Base-by-base conservation (phyloP, 2,888 invertebrate genomes). In the Agrilus biguttatus region DNA sequence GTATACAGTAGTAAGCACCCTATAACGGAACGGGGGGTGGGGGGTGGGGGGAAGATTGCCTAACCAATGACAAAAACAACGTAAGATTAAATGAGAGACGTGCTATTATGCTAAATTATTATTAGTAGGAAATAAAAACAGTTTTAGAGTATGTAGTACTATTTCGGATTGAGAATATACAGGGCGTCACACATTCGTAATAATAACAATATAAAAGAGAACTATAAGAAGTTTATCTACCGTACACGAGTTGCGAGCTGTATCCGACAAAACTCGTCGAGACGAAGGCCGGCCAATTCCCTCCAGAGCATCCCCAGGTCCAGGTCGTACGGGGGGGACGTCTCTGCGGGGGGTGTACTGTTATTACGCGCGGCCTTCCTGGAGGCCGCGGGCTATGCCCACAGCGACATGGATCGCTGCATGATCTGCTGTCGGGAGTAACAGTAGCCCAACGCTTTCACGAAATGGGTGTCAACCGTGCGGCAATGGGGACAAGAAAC, bases 401-500 rank as follows among this genome's bases (percentile, higher is more conserved):
- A 83, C 79, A 80, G 75, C 69, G 80, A 80, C 53, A 80, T 71
- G 38, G 61, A 46, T 45, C 64, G 61, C 49, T 56, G 51, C 49
- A 54, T 39, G 37, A 40, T 17, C 40, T 48, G 71, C 72, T 79
- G 79, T 68, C 84, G 81, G 58, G 83, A 78, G 75, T 83, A 89
- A 73, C 87, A 87, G 67, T 80, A 80, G 50, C 77, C 73, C 60
- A 95, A 72, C 42, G 90, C 86, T 72, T 92, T 92, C 55, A 93
- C 90, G 72, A 95, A 95, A 73, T 96, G 95, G 44, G 86, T 85
- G 70, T 95, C 95, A 57, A 84, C 75, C 42, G 81, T 78, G 57
- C 84, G 80, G 74, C 95, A 96, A 66, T 86, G 86, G 33, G 90
- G 90, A 69, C 96, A 96, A 54, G 85, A 80, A 61, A 89, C 80